phyloP scores from a whole-genome alignment of 2,113 vertebrate genomes.

The Chloebia gouldiae region DNA sequence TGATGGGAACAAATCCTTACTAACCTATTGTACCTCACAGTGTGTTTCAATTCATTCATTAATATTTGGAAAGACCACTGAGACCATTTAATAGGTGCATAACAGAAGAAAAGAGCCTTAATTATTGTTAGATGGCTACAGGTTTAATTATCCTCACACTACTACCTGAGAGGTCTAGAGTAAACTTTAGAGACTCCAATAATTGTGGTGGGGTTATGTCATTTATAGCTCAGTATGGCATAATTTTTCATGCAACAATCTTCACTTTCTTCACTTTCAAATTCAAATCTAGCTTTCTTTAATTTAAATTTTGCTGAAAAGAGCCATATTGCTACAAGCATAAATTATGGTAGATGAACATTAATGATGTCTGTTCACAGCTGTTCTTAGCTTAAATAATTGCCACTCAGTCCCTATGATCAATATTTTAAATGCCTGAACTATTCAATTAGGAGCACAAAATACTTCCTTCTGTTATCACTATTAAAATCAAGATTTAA shows the following conservation, averaged over 20 bases:
- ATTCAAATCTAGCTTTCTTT: constrained; percentile 65
- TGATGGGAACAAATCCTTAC: neutral
- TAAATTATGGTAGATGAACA: constrained; percentile 72
- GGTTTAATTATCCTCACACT: constrained; percentile 21
- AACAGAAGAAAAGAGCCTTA: neutral
- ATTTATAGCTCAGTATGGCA: constrained; percentile 7
- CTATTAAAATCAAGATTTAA: constrained; percentile 16
- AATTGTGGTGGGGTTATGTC: neutral
- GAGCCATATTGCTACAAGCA: constrained; percentile 65
- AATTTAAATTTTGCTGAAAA: constrained; percentile 69
- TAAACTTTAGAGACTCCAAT: constrained; percentile 28
- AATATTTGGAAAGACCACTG: neutral
- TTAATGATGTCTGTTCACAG: constrained; percentile 72
- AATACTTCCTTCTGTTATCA: constrained; percentile 30
- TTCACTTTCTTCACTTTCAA: constrained; percentile 64
- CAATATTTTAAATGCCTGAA: constrained; percentile 57
- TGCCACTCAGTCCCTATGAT: constrained; percentile 37
- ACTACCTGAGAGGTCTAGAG: neutral
- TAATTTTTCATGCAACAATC: constrained; percentile 52
- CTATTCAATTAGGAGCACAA: constrained; percentile 61
- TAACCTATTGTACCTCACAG: neutral
- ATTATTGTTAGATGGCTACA: neutral
- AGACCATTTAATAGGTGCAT: neutral
- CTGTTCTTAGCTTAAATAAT: constrained; percentile 75
- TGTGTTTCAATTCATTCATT: neutral